These are phyloP conservation scores for Lacanobia wlatinum DNA, from an alignment of 2,888 invertebrate species.

Conservation along the genomic window DNA sequence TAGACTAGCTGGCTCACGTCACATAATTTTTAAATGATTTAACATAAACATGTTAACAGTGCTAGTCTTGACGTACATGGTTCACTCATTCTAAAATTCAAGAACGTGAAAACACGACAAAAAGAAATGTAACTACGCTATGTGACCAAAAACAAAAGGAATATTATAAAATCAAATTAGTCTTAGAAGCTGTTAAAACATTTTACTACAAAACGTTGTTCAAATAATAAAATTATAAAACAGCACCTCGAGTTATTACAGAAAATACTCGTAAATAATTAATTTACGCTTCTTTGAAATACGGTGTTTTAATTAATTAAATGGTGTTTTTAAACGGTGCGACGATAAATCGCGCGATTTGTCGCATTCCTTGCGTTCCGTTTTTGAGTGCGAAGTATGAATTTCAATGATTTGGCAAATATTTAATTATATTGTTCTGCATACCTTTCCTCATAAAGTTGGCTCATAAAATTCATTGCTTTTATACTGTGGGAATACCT, in stretches of 20 bases:
- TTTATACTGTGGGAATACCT: no score
- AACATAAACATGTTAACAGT: not conserved
- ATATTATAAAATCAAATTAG: constrained; percentile 1
- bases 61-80: not conserved
- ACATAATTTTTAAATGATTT: no score
- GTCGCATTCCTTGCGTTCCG: constrained; percentile 43
- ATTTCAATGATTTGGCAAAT: constrained; percentile 39
- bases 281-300: constrained; percentile 43
- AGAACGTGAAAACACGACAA: not conserved
- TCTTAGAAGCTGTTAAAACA: not conserved
- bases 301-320: constrained; percentile 44
- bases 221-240: constrained; percentile 23
- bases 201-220: not conserved
- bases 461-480: not conserved
- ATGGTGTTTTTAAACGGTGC: constrained; percentile 44
- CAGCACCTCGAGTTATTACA: constrained; percentile 36
- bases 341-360: constrained; percentile 49
- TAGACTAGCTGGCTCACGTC: no score
- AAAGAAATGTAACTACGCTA: not conserved
- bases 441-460: not conserved
- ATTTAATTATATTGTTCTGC: constrained; percentile 16
- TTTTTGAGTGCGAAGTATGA: constrained; percentile 49
- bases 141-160: not conserved
- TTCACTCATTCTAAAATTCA: not conserved
- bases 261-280: constrained; percentile 34